These are phyloP conservation scores for Nemotelus pantherinus DNA, from an alignment of 2,888 invertebrate genomes.

Conservation along the genomic window DNA sequence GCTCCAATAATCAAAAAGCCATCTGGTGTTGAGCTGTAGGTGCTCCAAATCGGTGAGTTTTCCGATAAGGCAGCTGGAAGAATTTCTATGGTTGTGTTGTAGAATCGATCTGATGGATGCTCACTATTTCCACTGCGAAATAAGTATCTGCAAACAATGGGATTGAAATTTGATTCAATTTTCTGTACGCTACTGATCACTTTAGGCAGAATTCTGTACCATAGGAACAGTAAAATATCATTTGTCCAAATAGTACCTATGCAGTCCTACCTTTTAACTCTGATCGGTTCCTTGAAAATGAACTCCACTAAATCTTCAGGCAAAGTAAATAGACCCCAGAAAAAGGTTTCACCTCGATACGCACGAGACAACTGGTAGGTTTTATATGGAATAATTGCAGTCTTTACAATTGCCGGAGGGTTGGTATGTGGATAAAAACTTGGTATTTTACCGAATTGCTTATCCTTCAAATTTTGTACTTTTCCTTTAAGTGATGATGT, in stretches of 20 bases:
- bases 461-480: slow-evolving; percentile 94
- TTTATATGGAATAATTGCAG: slow-evolving; percentile 82
- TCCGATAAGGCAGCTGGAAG: slow-evolving; percentile 67
- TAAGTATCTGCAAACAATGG: slow-evolving; percentile 71
- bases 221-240: too few relatives aligned
- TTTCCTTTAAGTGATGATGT: slow-evolving; percentile 96
- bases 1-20: slow-evolving; percentile 77
- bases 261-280: slow-evolving; percentile 70
- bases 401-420: slow-evolving; percentile 75
- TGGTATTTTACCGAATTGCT: slow-evolving; percentile 85
- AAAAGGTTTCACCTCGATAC: slow-evolving; percentile 87
- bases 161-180: not conserved
- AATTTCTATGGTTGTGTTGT: slow-evolving; percentile 86
- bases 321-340: slow-evolving; percentile 90
- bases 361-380: slow-evolving; percentile 82
- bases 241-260: not conserved
- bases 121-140: slow-evolving; percentile 91
- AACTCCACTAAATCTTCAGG: slow-evolving; percentile 84
- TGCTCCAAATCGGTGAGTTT: slow-evolving; percentile 66
- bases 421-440: slow-evolving; percentile 83
- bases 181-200: too few relatives aligned
- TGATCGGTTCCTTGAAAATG: slow-evolving; percentile 78
- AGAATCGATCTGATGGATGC: slow-evolving; percentile 88
- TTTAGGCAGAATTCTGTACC: too few relatives aligned
- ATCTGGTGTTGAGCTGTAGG: slow-evolving; percentile 71